Evolutionary conservation across 2,113 vertebrate species (phyloP).

Genomic region (Callaeas wilsoni): DNA sequence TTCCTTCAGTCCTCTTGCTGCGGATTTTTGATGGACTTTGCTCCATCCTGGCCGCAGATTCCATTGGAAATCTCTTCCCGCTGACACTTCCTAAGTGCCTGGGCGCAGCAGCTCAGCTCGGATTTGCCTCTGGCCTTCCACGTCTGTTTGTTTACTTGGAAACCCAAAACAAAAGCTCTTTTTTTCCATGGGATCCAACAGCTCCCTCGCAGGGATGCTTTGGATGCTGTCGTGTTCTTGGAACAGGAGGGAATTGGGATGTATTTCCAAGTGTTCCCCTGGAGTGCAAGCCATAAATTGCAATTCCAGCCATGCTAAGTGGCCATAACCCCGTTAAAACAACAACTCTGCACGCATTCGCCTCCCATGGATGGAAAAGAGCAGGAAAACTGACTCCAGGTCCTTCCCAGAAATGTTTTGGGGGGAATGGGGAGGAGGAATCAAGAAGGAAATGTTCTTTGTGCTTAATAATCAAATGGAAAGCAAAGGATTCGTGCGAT

Average conservation of each 20-base stretch:
- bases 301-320: conserved; percentile 43
- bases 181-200: background rate
- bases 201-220: background rate
- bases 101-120: no score
- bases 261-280: no score
- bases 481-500: background rate
- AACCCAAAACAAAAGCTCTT: background rate
- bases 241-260: conserved; percentile 29
- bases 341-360: background rate
- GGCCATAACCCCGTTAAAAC: conserved; percentile 1
- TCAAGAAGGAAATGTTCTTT: background rate
- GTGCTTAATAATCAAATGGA: background rate
- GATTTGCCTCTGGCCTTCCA: no score
- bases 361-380: conserved; percentile 6
- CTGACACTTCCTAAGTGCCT: no score
- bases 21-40: no score
- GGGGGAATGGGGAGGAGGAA: background rate
- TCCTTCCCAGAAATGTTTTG: background rate
- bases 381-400: background rate
- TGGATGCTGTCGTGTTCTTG: background rate
- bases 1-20: no score
- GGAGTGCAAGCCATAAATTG: no score
- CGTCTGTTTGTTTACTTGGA: no score
- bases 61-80: no score
- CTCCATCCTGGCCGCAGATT: no score